These are phyloP conservation scores for Propithecus deckenii DNA, from an alignment of 2,797 vertebrate genomes.

Conservation along the genomic window DNA sequence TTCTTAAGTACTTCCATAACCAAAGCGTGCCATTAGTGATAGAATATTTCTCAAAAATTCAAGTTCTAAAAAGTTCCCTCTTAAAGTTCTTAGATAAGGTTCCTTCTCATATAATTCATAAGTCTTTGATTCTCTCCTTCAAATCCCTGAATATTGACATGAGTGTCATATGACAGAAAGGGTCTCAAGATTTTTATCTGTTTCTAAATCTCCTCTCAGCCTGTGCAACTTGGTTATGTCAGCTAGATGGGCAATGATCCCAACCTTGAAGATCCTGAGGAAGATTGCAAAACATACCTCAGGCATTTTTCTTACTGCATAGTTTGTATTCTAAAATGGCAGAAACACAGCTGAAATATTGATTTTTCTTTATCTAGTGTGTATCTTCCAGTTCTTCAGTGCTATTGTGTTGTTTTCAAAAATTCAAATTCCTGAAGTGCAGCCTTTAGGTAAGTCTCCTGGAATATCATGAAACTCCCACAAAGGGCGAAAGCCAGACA, in stretches of 20 bases:
- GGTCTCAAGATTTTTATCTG: neutral
- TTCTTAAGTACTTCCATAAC: conserved; percentile 3
- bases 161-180: neutral
- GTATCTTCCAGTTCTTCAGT: neutral
- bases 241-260: neutral
- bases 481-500: neutral
- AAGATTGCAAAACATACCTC: neutral
- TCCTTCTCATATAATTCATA: neutral
- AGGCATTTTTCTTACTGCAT: neutral
- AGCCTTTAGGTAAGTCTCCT: neutral
- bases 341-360: neutral
- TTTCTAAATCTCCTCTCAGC: conserved; percentile 16
- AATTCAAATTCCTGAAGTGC: neutral
- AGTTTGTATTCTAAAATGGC: neutral
- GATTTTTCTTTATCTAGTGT: neutral
- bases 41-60: neutral
- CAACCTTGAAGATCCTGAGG: neutral
- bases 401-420: neutral
- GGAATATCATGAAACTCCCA: neutral
- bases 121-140: neutral
- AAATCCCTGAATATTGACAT: neutral
- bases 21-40: neutral
- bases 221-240: neutral
- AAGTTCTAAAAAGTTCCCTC: neutral
- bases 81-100: neutral